These are phyloP conservation scores for Rhodophaea formosa DNA, from an alignment of 2,888 invertebrate genomes.

Conservation along the genomic window DNA sequence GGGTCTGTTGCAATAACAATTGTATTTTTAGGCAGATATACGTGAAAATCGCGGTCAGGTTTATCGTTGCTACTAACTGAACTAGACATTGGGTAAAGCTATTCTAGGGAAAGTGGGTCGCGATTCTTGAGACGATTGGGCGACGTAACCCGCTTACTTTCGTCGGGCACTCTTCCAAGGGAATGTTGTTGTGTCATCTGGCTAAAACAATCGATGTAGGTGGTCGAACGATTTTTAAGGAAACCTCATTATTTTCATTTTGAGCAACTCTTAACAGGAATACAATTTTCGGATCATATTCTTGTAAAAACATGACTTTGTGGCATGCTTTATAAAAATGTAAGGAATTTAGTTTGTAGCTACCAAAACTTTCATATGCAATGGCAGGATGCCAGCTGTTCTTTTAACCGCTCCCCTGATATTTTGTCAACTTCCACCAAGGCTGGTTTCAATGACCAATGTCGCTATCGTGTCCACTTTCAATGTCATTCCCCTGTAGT, in stretches of 20 bases:
- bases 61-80: slow-evolving; percentile 43
- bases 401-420: slow-evolving; percentile 51
- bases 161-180: slow-evolving; percentile 58
- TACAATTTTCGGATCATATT: not conserved
- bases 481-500: slow-evolving; percentile 55
- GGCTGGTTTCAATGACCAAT: slow-evolving; percentile 56
- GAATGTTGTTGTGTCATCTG: slow-evolving; percentile 35
- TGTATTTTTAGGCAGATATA: slow-evolving; percentile 36
- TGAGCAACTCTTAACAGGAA: no score
- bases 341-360: not conserved
- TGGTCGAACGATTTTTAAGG: not conserved
- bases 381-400: slow-evolving; percentile 63
- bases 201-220: slow-evolving; percentile 9
- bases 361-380: slow-evolving; percentile 15
- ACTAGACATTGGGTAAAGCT: slow-evolving; percentile 68
- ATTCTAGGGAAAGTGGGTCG: slow-evolving; percentile 55
- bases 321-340: not conserved
- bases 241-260: not conserved
- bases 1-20: slow-evolving; percentile 24
- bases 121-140: slow-evolving; percentile 42
- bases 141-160: slow-evolving; percentile 40
- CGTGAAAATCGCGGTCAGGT: slow-evolving; percentile 35
- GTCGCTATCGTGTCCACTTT: slow-evolving; percentile 39
- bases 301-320: not conserved
- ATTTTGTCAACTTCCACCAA: slow-evolving; percentile 69